Base-by-base conservation (phyloP, 2,797 vertebrate genomes). In the Pseudochirops cupreus region DNA sequence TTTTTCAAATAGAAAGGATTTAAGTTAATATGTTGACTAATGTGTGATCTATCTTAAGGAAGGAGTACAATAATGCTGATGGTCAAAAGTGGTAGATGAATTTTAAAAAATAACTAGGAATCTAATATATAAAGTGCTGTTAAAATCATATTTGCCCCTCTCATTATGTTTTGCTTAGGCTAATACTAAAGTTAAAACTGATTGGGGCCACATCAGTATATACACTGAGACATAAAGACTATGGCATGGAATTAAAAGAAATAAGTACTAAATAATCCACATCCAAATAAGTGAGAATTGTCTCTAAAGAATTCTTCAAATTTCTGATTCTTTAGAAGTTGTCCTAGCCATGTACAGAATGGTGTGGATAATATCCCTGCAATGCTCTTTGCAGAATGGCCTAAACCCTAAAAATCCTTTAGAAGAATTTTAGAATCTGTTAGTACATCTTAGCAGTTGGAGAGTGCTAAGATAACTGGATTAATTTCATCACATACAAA, bases 151-250 rank as follows among this genome's bases (percentile, higher is more conserved):
- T 87, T 82, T 46, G n/a, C 62, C 62, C n/a, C 50, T 29, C 33
- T 31, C n/a, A n/a, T 29, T 90, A 5, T 18, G 55, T 18, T 54
- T 82, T 46, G 29, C 18, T 56, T 95, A 52, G 92, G 53, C 74
- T 52, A 74, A 59, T 93, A 87, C 94, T 94, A 93, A 94, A 97
- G 95, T 89, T 94, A 46, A 94, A 93, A 92, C 7, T 46, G 74
- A 24, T n/a, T 9, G 67, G 16, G 31, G 3, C 16, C 9, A 46
- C 3, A 26, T 82, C 21, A 50, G 21, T 26, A 50, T 87, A 50
- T 50, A 50, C 18, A 10, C 2, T 82, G 67, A 82, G n/a, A 82
- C 67, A 82, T 82, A 82, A 18, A 46, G 18, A 82, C 46, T 5
- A 24, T 46, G 26, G 54, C 0, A 3, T 91, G 90, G 33, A 24